A percentile compares a stretch with the other conserved stretches of the same genome.
Evolutionary conservation across 2,797 vertebrate species (phyloP).

Genomic region (Falco biarmicus): DNA sequence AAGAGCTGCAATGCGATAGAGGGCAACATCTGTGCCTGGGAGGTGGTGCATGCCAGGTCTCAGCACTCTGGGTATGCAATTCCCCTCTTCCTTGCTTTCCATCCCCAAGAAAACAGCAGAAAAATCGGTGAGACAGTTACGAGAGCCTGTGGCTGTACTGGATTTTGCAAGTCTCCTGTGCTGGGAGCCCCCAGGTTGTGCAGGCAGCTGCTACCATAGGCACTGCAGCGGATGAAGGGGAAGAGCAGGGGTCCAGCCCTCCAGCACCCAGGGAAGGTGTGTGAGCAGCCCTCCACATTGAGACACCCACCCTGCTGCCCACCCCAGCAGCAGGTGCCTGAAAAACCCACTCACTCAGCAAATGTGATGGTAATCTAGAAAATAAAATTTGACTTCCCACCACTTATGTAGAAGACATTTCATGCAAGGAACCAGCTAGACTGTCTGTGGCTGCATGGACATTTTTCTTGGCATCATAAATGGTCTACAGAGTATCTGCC

Average conservation of each 20-base stretch:
- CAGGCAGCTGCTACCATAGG: neutral
- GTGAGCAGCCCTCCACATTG: fast-evolving
- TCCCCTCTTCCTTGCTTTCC: neutral
- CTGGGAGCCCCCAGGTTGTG: neutral
- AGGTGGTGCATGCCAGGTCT: neutral
- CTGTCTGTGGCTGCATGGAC: neutral
- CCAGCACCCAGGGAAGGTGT: neutral
- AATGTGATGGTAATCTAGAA: neutral
- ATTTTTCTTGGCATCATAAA: slow-evolving; percentile 27
- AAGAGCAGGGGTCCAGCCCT: neutral
- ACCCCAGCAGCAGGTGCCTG: neutral
- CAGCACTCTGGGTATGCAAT: neutral
- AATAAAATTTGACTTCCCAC: neutral
- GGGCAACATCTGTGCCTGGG: neutral
- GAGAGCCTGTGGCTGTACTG: neutral
- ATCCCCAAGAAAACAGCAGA: neutral
- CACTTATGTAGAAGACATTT: neutral
- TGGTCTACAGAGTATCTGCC: neutral
- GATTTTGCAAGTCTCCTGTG: slow-evolving; percentile 26
- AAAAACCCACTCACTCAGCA: neutral
- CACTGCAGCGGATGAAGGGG: fast-evolving
- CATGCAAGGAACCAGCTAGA: neutral
- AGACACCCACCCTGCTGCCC: neutral
- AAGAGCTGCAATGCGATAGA: neutral
- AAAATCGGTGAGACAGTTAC: neutral